These are phyloP conservation scores for Steatornis caripensis DNA, from an alignment of 2,113 vertebrate genomes.

Conservation along the genomic window DNA sequence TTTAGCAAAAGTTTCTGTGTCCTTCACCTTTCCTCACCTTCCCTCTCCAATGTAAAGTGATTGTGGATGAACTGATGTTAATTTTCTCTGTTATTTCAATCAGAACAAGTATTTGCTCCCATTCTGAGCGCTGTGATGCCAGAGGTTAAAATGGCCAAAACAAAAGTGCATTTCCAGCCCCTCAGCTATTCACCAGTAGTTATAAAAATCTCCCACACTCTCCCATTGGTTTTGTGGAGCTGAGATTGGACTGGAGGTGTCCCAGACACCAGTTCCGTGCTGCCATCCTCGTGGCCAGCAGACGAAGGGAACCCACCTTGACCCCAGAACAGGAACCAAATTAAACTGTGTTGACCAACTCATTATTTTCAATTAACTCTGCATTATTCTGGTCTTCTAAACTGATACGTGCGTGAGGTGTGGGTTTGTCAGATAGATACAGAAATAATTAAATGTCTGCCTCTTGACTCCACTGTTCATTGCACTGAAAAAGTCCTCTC, in stretches of 20 bases:
- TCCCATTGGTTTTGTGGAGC: neutral
- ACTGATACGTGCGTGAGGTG: neutral
- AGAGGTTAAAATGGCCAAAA: neutral
- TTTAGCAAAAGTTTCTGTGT: neutral
- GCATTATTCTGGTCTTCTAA: neutral
- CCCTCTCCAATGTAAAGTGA: neutral
- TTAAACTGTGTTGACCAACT: neutral
- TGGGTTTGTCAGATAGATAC: neutral
- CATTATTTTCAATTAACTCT: neutral
- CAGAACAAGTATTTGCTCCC: neutral
- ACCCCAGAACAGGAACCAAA: neutral
- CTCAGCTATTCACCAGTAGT: neutral
- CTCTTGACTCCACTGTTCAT: neutral
- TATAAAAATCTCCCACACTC: neutral
- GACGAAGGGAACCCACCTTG: rapidly evolving
- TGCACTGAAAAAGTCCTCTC: neutral
- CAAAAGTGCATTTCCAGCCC: neutral
- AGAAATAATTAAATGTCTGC: neutral
- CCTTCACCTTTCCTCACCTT: neutral
- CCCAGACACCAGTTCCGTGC: neutral
- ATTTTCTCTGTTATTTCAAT: neutral
- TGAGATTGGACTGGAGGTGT: neutral
- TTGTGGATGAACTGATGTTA: neutral
- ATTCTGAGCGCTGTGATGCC: neutral
- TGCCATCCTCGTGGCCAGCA: neutral